Conservation (phyloP, 1,140 invertebrate genomes). For the Cherax quadricarinatus region DNA sequence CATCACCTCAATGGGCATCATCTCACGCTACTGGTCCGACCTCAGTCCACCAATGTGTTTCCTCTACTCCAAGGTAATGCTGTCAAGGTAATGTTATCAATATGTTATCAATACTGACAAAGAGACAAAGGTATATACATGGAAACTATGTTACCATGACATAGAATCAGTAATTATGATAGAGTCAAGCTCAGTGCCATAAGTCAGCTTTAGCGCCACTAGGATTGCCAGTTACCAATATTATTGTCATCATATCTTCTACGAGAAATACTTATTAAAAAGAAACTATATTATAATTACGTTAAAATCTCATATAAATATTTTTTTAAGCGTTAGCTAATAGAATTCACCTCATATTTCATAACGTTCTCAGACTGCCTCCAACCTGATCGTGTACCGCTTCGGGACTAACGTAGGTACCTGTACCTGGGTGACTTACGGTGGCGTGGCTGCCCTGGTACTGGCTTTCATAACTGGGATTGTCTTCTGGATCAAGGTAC, state of each 20-base stretch:
- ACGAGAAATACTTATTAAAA: no score
- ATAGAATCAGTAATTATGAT: no score
- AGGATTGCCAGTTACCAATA: no score
- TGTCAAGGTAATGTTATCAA: neutral
- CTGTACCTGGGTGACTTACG: constrained; percentile 68
- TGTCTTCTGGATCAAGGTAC: constrained; percentile 39
- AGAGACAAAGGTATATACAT: no score
- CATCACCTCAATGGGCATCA: constrained; percentile 39
- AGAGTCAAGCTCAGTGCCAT: no score
- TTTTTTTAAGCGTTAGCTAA: no score
- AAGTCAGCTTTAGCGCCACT: no score
- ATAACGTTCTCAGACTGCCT: constrained; percentile 29
- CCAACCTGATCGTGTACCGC: constrained; percentile 25
- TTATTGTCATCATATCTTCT: no score
- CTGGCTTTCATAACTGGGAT: constrained; percentile 30
- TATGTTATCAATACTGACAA: neutral
- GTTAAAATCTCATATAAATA: no score
- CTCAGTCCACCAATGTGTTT: neutral
- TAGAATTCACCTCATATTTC: no score
- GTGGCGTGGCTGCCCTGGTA: constrained; percentile 10
- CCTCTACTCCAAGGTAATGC: constrained; percentile 45
- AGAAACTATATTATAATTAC: no score
- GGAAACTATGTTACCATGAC: no score
- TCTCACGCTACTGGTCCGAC: constrained; percentile 48
- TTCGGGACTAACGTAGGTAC: constrained; percentile 43